Conservation (phyloP, 1,140 invertebrate genomes). For the Papilio xuthus region DNA sequence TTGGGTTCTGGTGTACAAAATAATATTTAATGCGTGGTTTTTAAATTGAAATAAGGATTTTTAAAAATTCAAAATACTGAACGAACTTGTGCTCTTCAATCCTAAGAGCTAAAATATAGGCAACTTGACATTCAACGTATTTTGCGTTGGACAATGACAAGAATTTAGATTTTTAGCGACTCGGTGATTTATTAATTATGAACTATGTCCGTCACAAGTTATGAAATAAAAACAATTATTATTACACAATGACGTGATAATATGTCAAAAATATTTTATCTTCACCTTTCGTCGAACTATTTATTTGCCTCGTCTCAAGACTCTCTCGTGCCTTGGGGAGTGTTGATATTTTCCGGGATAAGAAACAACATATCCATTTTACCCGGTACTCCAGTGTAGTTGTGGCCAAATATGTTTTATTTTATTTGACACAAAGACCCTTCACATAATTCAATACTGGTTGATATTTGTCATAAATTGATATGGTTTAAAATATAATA, state of each 20-base stretch:
- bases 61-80: neutral
- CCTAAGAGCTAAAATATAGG: neutral
- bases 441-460: neutral
- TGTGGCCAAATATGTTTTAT: neutral
- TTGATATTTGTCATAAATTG: neutral
- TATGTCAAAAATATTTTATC: neutral
- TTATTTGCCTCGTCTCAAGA: neutral
- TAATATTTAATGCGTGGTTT: neutral
- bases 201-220: neutral
- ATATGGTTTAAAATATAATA: neutral
- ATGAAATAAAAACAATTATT: neutral
- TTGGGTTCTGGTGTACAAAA: neutral
- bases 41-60: neutral
- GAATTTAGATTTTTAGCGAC: no score
- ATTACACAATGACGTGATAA: neutral
- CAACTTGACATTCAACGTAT: neutral
- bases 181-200: neutral
- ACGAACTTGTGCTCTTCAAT: neutral
- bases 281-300: neutral
- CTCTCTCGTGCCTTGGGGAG: neutral
- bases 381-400: constrained; percentile 1
- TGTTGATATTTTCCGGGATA: constrained; percentile 10
- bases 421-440: neutral
- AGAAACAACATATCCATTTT: constrained; percentile 4
- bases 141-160: neutral